Evolutionary conservation across 92 coral and sea anemone genomes (phyloP), one percentile per base, ranked within the genome.

Genomic region (Metridium senile): DNA sequence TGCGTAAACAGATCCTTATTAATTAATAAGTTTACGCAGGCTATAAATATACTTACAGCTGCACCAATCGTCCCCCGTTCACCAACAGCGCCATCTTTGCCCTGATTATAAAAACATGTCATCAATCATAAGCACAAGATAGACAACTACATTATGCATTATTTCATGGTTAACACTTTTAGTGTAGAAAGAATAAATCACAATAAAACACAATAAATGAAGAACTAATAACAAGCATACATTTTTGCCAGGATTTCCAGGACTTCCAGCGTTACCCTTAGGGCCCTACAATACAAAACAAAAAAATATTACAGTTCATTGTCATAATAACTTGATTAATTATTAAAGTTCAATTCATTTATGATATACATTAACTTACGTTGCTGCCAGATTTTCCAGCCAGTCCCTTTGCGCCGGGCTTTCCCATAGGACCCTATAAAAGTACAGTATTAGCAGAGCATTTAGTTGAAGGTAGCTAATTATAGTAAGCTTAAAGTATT

Each of bases 31-130:
- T n/a, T n/a, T n/a, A n/a, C n/a, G n/a, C n/a, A n/a, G 22, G 4
- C 1, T 16, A 26, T 9, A 26, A 18, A 23, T 22, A 26, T 2
- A 73, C 78, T 22, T 58, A 73, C 78, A 63, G 27, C 22, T 1
- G 35, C 74, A 33, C 82, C 82, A 52, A 32, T 22, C 67, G 51
- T 53, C 66, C 82, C 82, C 33, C 73, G 65, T 68, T 56, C 82
- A 1, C 82, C 82, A 27, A 56, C 62, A 20, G 35, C 35, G 33
- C 82, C 82, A 13, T 77, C 27, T 19, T 29, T 31, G 16, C 82
- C 82, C 82, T 77, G 23, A 16, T n/a, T 62, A 2, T 27, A 58
- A 1, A 72, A 72, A 26, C 26, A n/a, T 1, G 31, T 2, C 43
- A 64, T 2, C 28, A 57, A 57, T 57, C 49, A 39, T 39, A 39